These are phyloP conservation scores for Platysternon megacephalum DNA, from an alignment of 2,113 vertebrate genomes.

Conservation along the genomic window DNA sequence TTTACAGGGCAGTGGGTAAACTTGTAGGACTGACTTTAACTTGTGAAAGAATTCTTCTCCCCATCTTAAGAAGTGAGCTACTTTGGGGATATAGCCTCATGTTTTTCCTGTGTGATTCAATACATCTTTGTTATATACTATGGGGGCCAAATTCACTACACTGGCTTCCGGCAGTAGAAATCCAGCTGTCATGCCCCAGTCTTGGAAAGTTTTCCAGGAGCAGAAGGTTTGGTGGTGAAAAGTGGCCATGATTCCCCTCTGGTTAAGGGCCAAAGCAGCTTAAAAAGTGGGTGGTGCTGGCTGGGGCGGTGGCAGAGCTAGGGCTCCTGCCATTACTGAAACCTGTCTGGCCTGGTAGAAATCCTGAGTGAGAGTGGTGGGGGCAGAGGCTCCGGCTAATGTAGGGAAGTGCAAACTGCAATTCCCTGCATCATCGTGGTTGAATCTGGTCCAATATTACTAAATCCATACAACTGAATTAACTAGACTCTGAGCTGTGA, in stretches of 20 bases:
- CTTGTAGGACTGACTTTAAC: rapidly evolving
- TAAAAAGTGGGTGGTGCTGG: not conserved
- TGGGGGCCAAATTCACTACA: not conserved
- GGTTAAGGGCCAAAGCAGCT: not conserved
- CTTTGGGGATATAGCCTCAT: not conserved
- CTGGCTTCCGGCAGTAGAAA: not conserved
- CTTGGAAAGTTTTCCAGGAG: not conserved
- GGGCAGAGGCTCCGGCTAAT: not conserved
- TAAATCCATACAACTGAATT: not conserved
- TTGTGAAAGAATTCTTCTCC: not conserved
- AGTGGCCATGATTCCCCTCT: not conserved
- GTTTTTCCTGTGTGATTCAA: not conserved
- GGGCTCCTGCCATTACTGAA: not conserved
- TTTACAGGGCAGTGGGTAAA: not conserved
- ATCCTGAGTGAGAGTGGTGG: rapidly evolving
- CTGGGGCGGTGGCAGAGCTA: not conserved
- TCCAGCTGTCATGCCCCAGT: not conserved
- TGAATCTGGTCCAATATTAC: not conserved
- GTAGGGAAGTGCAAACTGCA: not conserved
- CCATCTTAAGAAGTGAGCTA: not conserved
- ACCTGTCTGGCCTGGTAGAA: rapidly evolving
- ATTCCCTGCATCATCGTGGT: not conserved
- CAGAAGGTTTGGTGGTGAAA: not conserved
- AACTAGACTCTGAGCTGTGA: not conserved
- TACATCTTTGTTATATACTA: not conserved